phyloP scores from a whole-genome alignment of 2,888 invertebrate genomes.

The Phalangium opilio region DNA sequence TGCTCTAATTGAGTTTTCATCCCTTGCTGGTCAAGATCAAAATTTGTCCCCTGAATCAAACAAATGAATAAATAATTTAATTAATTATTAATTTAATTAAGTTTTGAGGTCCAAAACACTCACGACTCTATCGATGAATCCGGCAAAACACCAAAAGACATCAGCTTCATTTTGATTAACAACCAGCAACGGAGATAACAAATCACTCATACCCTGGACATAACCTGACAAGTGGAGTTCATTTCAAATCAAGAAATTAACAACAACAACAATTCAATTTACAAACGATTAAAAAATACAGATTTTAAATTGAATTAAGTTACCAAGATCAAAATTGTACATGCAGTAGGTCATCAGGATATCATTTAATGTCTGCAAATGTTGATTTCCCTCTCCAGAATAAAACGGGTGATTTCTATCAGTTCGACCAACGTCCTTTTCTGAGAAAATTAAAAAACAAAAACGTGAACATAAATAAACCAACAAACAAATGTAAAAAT shows the following conservation, averaged over 20 bases:
- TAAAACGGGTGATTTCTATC: conserved; percentile 80
- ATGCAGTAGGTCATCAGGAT: conserved; percentile 96
- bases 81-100: no score
- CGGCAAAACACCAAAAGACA: conserved; percentile 97
- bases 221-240: conserved; percentile 48
- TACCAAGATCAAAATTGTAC: conserved; percentile 91
- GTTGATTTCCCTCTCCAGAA: conserved; percentile 83
- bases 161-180: conserved; percentile 85
- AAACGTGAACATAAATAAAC: no score
- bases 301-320: no score
- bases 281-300: background rate
- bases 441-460: no score
- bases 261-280: background rate
- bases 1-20: conserved; percentile 86
- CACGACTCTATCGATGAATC: conserved; percentile 90
- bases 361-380: conserved; percentile 66
- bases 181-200: conserved; percentile 77
- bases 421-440: conserved; percentile 93
- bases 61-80: conserved; percentile 5
- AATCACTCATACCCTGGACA: conserved; percentile 90
- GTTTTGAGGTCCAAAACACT: no score
- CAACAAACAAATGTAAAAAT: background rate
- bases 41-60: conserved; percentile 57
- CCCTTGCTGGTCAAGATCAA: conserved; percentile 89
- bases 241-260: no score